These are phyloP conservation scores for Rhyacophila brunnea DNA, from an alignment of 1,140 invertebrate genomes.

Conservation along the genomic window DNA sequence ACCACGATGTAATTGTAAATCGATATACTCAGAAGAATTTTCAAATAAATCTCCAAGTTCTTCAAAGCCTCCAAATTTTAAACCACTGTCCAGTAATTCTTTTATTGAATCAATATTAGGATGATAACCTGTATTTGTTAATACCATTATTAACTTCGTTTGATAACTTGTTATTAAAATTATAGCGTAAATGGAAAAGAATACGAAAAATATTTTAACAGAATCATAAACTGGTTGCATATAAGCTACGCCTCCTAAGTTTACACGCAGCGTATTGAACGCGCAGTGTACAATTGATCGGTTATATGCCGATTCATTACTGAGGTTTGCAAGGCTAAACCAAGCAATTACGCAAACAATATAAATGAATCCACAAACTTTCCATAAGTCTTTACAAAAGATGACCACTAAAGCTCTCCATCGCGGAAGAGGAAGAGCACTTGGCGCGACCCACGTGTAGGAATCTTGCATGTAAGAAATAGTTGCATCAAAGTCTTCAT, in stretches of 20 bases:
- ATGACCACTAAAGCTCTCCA: conserved; percentile 52
- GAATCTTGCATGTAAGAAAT: conserved; percentile 52
- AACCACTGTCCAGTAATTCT: conserved; percentile 46
- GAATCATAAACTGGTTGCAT: conserved; percentile 46
- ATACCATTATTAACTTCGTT: conserved; percentile 53
- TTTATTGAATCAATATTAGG: conserved; percentile 51
- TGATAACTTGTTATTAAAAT: conserved; percentile 54
- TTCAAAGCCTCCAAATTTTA: conserved; percentile 50
- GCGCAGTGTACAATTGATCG: conserved; percentile 44
- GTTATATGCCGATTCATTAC: conserved; percentile 45
- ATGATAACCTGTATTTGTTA: conserved; percentile 51
- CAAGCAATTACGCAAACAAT: conserved; percentile 47
- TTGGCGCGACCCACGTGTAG: conserved; percentile 54
- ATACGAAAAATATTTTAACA: conserved; percentile 52
- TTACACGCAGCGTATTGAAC: conserved; percentile 48
- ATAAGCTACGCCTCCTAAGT: conserved; percentile 47
- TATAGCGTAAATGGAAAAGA: conserved; percentile 51
- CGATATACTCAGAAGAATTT: conserved; percentile 46
- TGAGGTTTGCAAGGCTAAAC: conserved; percentile 44
- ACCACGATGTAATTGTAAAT: too few relatives aligned
- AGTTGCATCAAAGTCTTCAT: conserved; percentile 53
- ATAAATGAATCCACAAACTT: conserved; percentile 41
- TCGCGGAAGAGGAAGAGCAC: conserved; percentile 43
- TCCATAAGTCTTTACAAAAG: conserved; percentile 49
- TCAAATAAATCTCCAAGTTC: conserved; percentile 53